Base-by-base conservation (phyloP, 2,888 invertebrate genomes). In the Xestia ashworthii region DNA sequence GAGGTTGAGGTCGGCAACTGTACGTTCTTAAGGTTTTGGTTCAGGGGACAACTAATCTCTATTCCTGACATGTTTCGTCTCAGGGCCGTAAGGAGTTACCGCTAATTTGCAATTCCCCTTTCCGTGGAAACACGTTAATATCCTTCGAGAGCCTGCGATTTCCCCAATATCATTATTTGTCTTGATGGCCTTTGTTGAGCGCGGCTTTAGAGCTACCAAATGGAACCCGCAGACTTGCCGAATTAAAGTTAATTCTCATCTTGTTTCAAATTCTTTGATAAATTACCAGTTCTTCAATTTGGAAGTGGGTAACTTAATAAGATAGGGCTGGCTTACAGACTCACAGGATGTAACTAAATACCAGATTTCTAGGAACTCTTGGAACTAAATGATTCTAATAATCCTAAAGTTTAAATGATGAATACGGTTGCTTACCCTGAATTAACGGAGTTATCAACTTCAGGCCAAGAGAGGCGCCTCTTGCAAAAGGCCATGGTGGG, bases 401-500 rank as follows among this genome's bases (percentile, higher is more conserved):
- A n/a, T n/a, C n/a, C 14, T 65, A 9, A 44, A 65, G 9, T 38
- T 38, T 62, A 9, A 62, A 62, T 19, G 5, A 38, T 19, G 19
- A 3, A 25, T 58, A 68, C 41, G n/a, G n/a, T n/a, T n/a, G 14
- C 97, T 98, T 95, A 98, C 98, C 98, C 98, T 12, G 98, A 98
- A 87, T 98, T 98, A 68, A 98, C 98, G 84, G 98, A 98, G 90
- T 98, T 98, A 94, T 98, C 98, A 79, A 98, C 98, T 94, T 98
- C 98, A 14, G 98, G 98, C 98, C 98, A 98, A 55, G 98, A 98
- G 55, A 98, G 97, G 68, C 98, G 97, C 71, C 98, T 97, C 86
- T 98, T 98, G 94, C 98, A 98, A 92, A 98, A 98, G 69, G 97
- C 98, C 94, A 98, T 97, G 53, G 98, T 97, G 16, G 98, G 98